Conservation (phyloP, 2,113 vertebrate species). For the Pomatorhinus ruficollis region DNA sequence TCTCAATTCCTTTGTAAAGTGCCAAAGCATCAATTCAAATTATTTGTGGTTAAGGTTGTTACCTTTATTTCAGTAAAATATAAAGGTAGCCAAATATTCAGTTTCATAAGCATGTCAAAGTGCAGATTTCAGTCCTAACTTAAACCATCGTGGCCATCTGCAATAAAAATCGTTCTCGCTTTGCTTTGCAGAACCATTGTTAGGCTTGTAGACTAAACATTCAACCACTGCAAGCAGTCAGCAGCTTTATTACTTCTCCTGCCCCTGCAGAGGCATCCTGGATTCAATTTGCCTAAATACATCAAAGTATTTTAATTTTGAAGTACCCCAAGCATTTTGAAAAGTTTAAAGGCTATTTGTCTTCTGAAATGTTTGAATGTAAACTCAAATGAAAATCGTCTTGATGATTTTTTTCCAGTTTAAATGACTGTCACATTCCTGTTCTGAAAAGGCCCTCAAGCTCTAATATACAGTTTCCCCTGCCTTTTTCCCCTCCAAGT, state of each 20-base stretch:
- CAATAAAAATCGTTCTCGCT: conserved; percentile 69
- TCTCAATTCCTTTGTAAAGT: conserved; percentile 37
- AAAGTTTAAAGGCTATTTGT: conserved; percentile 76
- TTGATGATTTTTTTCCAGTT: conserved; percentile 56
- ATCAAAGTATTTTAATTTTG: conserved; percentile 75
- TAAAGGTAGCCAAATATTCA: conserved; percentile 51
- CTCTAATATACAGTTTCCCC: neutral
- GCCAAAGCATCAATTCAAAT: conserved; percentile 46
- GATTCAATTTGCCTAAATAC: conserved; percentile 75
- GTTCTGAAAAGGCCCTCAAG: conserved; percentile 34
- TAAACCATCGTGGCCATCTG: conserved; percentile 67
- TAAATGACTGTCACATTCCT: conserved; percentile 68
- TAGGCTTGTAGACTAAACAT: conserved; percentile 78
- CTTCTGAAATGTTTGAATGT: conserved; percentile 66
- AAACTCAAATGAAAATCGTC: conserved; percentile 69
- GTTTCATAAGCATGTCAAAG: conserved; percentile 53
- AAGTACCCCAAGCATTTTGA: conserved; percentile 71
- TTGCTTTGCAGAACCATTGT: conserved; percentile 56
- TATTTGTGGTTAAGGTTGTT: conserved; percentile 51
- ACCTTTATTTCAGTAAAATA: conserved; percentile 59
- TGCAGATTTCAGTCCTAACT: conserved; percentile 49
- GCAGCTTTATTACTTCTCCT: conserved; percentile 70
- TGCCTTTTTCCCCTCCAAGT: neutral
- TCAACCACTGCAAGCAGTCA: conserved; percentile 67
- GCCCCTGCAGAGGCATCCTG: conserved; percentile 64